A percentile compares a stretch with the other conserved stretches of the same genome.
These are phyloP conservation scores for Marmota flaviventris DNA, from an alignment of 2,113 vertebrate genomes.

Conservation along the genomic window DNA sequence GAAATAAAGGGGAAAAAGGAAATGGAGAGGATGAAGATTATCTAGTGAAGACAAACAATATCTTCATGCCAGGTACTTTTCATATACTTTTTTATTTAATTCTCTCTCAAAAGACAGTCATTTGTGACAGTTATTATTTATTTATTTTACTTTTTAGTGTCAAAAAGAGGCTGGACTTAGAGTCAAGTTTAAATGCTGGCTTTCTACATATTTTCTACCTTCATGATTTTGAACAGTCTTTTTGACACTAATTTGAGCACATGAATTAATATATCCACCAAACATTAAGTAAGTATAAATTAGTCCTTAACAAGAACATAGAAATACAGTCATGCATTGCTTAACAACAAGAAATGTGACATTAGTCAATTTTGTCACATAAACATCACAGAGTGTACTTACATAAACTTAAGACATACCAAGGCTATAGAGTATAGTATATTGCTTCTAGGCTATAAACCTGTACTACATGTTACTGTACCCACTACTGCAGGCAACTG, in stretches of 20 bases:
- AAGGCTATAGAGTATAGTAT: background rate
- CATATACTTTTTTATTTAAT: background rate
- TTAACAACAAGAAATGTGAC: background rate
- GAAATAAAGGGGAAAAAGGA: background rate
- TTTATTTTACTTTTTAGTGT: background rate
- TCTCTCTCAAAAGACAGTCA: constrained; percentile 18
- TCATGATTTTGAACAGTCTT: too few relatives aligned
- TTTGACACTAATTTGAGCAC: background rate
- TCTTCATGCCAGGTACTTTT: background rate
- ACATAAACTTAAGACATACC: background rate
- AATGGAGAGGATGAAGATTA: background rate
- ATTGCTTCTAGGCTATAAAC: background rate
- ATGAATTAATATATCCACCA: background rate
- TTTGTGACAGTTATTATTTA: background rate
- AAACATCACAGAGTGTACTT: background rate
- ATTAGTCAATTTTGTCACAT: too few relatives aligned
- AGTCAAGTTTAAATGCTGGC: too few relatives aligned
- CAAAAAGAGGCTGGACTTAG: too few relatives aligned
- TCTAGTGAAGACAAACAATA: background rate
- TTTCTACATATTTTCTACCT: too few relatives aligned
- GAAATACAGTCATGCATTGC: background rate
- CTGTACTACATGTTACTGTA: background rate
- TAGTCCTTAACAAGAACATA: background rate
- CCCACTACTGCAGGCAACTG: background rate
- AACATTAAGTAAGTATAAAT: background rate